phyloP scores from a whole-genome alignment of 2,113 vertebrate species.

The Cyprinodon tularosa region DNA sequence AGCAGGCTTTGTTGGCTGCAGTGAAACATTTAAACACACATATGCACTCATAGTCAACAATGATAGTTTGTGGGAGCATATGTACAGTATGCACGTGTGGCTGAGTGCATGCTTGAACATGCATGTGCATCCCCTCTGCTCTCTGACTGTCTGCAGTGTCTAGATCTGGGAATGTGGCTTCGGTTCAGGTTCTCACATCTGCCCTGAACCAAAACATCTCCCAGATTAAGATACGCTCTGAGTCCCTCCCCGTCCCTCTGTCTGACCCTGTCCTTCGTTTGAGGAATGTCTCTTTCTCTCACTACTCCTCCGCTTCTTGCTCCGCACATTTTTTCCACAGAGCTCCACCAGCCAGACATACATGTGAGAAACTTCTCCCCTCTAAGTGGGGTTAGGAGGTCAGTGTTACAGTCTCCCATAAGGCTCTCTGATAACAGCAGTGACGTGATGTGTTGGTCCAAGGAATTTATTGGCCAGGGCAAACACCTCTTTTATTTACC shows the following conservation, averaged over 20 bases:
- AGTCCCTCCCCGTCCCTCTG: constrained; percentile 27
- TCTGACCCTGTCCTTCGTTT: constrained; percentile 19
- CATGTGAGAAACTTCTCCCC: constrained; percentile 60
- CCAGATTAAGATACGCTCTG: constrained; percentile 64
- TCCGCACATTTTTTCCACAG: constrained; percentile 38
- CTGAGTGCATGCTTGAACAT: constrained; percentile 34
- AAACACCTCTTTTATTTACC: neutral
- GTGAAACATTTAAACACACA: constrained; percentile 1
- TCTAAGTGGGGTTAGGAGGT: constrained; percentile 36
- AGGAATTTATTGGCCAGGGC: neutral
- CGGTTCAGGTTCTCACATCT: constrained; percentile 71
- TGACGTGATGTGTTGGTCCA: constrained; percentile 13
- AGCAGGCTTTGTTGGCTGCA: constrained; percentile 46
- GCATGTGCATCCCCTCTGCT: constrained; percentile 19
- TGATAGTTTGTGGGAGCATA: constrained; percentile 28
- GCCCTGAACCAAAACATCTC: constrained; percentile 71
- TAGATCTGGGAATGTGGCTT: constrained; percentile 67
- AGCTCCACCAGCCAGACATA: constrained; percentile 26
- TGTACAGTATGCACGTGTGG: constrained; percentile 25
- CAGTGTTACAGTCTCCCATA: constrained; percentile 20
- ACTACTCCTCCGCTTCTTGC: constrained; percentile 21
- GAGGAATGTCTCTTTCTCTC: constrained; percentile 16
- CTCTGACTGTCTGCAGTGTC: constrained; percentile 46
- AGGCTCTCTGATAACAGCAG: constrained; percentile 2
- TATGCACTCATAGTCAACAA: constrained; percentile 9